These are phyloP conservation scores for Sisyra nigra DNA, from an alignment of 2,888 invertebrate species.

Conservation along the genomic window DNA sequence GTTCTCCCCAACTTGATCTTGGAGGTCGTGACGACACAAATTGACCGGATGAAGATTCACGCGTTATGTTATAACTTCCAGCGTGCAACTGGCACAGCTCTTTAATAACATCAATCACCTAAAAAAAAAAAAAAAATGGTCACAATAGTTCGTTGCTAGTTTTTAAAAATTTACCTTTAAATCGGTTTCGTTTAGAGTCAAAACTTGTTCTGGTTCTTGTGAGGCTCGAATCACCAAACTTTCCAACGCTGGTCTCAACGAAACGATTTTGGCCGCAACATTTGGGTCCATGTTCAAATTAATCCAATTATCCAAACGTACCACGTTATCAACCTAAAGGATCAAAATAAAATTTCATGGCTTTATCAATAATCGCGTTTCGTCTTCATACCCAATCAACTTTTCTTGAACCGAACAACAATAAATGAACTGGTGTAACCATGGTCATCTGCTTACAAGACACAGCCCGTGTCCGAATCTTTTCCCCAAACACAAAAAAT, in stretches of 20 bases:
- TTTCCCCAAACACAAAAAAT: constrained; percentile 96
- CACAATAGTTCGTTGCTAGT: neutral
- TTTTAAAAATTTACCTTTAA: constrained; percentile 33
- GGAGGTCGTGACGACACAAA: constrained; percentile 34
- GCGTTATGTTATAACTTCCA: constrained; percentile 43
- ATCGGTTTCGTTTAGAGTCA: constrained; percentile 44
- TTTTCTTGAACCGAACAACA: constrained; percentile 84
- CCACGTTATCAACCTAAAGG: constrained; percentile 43
- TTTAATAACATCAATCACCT: constrained; percentile 53
- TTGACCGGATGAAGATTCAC: constrained; percentile 29
- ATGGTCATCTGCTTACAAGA: constrained; percentile 90
- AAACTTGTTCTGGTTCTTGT: constrained; percentile 58
- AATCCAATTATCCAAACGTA: constrained; percentile 87
- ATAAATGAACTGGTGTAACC: constrained; percentile 83
- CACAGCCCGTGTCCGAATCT: constrained; percentile 89
- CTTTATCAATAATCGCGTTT: neutral
- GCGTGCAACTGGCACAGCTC: constrained; percentile 62
- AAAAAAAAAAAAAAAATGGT: constrained; percentile 15
- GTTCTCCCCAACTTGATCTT: constrained; percentile 20
- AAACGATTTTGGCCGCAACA: constrained; percentile 66
- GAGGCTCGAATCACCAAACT: constrained; percentile 66
- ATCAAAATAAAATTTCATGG: constrained; percentile 14
- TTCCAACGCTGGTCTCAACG: constrained; percentile 80
- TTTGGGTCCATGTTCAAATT: constrained; percentile 71
- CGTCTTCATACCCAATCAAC: constrained; percentile 45